Percentiles rank a stretch among this genome's conserved stretches.
Evolutionary conservation across 2,113 vertebrate species (phyloP).

Genomic region (Salminus brasiliensis): DNA sequence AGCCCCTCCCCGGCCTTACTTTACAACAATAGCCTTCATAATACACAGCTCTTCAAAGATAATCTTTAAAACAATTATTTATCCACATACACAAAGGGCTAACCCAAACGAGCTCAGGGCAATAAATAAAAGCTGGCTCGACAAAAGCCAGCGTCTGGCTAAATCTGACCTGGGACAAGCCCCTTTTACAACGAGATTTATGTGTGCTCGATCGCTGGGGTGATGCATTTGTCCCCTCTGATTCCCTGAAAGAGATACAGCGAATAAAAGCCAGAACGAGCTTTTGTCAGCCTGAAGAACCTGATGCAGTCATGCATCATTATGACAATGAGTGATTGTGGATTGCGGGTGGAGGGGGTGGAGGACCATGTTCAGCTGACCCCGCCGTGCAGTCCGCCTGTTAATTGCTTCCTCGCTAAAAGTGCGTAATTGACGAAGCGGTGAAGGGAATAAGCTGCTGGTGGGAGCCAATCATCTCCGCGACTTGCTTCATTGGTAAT

Average conservation of each 20-base stretch:
- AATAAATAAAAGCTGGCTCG: constrained; percentile 68
- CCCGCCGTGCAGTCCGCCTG: constrained; percentile 36
- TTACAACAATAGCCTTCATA: constrained; percentile 49
- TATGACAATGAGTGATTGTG: constrained; percentile 72
- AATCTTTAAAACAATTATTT: constrained; percentile 74
- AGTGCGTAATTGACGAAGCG: constrained; percentile 62
- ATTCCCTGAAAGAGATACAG: constrained; percentile 77
- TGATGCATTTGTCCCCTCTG: constrained; percentile 71
- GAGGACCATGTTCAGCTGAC: constrained; percentile 56
- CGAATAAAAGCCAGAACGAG: constrained; percentile 67
- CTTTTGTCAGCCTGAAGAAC: constrained; percentile 76
- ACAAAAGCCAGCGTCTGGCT: constrained; percentile 65
- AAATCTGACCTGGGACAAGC: constrained; percentile 65
- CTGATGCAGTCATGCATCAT: constrained; percentile 76
- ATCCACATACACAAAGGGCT: constrained; percentile 63
- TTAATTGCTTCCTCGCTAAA: constrained; percentile 63
- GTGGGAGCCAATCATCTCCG: constrained; percentile 61
- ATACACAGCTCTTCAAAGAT: constrained; percentile 42
- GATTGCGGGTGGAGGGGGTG: constrained; percentile 35
- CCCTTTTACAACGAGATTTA: constrained; percentile 75
- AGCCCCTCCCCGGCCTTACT: constrained; percentile 6
- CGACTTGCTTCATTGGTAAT: constrained; percentile 67
- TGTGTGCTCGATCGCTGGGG: constrained; percentile 71
- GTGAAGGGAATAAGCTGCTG: constrained; percentile 54
- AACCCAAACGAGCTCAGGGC: constrained; percentile 56